Conservation (phyloP, 2,888 invertebrate genomes). For the Crepidodera aurea region DNA sequence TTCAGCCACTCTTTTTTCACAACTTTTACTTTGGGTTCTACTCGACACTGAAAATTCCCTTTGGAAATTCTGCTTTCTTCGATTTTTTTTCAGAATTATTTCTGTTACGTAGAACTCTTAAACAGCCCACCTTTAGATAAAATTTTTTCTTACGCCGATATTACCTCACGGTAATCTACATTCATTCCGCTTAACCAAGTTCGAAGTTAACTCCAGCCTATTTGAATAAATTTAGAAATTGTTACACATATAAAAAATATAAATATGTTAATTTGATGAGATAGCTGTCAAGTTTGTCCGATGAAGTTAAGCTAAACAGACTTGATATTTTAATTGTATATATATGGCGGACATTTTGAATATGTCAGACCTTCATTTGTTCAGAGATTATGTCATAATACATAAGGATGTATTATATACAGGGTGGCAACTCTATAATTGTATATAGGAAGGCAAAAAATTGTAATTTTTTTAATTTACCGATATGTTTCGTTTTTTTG, state of each 20-base stretch:
- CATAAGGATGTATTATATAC: constrained; percentile 34
- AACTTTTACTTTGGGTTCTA: no score
- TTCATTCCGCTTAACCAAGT: constrained; percentile 28
- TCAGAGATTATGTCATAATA: constrained; percentile 50
- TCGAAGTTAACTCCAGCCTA: constrained; percentile 34
- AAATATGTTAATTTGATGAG: constrained; percentile 50
- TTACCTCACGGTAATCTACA: constrained; percentile 25
- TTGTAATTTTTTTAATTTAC: no score
- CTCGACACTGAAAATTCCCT: no score
- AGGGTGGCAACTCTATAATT: neutral
- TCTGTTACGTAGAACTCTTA: no score
- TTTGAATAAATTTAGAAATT: constrained; percentile 44
- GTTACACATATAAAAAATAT: constrained; percentile 43
- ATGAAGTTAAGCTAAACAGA: constrained; percentile 48
- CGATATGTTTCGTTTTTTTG: no score
- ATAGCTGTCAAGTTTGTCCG: constrained; percentile 49
- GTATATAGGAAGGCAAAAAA: no score
- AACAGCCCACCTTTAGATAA: constrained; percentile 6
- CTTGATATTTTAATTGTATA: constrained; percentile 52
- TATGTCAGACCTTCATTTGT: constrained; percentile 47
- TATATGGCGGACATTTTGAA: constrained; percentile 44
- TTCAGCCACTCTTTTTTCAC: no score
- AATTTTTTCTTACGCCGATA: neutral
- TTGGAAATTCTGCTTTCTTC: no score
- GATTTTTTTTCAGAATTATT: no score